A percentile compares a stretch with the other conserved stretches of the same genome.
These are phyloP conservation scores for Apostichopus parvimensis DNA, from an alignment of 35 echinoderm and acorn worm genomes.

Conservation along the genomic window DNA sequence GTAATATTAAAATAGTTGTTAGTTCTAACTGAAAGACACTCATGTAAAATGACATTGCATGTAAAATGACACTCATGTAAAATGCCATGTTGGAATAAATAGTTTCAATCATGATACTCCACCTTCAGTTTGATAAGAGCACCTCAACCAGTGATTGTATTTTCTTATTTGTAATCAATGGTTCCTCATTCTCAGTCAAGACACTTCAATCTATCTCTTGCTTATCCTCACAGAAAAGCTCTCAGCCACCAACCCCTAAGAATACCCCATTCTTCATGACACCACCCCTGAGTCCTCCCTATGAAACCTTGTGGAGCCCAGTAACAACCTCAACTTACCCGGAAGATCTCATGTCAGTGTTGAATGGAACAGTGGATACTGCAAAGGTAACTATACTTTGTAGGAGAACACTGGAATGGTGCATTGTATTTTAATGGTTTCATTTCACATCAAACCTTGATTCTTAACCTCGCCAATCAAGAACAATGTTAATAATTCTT, in stretches of 20 bases:
- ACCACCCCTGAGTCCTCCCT: conserved; percentile 82
- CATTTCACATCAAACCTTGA: no score
- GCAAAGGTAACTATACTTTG: not conserved
- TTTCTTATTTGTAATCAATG: not conserved
- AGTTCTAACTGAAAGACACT: no score
- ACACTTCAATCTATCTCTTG: not conserved
- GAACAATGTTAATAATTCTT: no score
- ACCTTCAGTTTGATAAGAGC: not conserved
- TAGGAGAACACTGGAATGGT: no score
- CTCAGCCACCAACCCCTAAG: conserved; percentile 69
- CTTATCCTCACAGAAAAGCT: conserved; percentile 19
- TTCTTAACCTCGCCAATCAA: no score
- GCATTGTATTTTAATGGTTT: no score
- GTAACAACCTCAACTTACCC: conserved; percentile 28
- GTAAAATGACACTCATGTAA: no score
- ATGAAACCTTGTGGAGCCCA: conserved; percentile 58
- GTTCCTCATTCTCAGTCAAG: not conserved
- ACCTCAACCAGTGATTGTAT: not conserved
- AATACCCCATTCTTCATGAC: conserved; percentile 93
- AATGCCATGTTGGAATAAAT: no score
- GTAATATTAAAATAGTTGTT: no score
- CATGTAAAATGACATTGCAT: no score
- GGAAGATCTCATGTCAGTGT: conserved; percentile 33
- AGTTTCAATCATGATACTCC: no score
- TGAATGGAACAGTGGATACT: conserved; percentile 19